Evolutionary conservation across 2,797 vertebrate genomes (phyloP).

Genomic region (Caiman crocodilus): DNA sequence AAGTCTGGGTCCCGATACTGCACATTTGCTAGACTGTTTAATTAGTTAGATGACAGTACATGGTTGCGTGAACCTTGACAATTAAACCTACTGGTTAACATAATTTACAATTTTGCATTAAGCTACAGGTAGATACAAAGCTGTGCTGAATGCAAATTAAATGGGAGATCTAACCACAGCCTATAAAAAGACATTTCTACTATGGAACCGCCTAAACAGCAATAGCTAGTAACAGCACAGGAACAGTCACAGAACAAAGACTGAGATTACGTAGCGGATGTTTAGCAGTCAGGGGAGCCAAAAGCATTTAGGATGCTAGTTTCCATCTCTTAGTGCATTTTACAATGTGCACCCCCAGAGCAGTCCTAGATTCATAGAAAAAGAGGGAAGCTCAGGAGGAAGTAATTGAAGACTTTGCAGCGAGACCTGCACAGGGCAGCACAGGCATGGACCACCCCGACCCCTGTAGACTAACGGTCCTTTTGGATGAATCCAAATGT

Average conservation of each 20-base stretch:
- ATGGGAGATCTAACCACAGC: background rate
- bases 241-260: background rate
- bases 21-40: conserved; percentile 14
- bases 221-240: background rate
- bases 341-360: background rate
- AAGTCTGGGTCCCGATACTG: conserved; percentile 10
- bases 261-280: background rate
- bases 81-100: conserved; percentile 40
- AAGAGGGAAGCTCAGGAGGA: too few species aligned
- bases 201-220: background rate
- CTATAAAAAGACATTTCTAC: background rate
- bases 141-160: conserved; percentile 3
- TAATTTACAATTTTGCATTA: background rate
- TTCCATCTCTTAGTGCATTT: background rate
- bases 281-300: background rate
- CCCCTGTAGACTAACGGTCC: rapidly evolving
- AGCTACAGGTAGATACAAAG: background rate
- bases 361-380: background rate
- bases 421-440: background rate
- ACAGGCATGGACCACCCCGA: background rate
- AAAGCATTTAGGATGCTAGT: background rate
- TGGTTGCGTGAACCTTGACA: conserved; percentile 32
- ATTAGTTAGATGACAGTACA: conserved; percentile 27
- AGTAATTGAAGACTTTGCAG: background rate
- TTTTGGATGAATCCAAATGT: rapidly evolving